Evolutionary conservation across 2,888 invertebrate genomes (phyloP).

Genomic region (Eucera pruinosa): DNA sequence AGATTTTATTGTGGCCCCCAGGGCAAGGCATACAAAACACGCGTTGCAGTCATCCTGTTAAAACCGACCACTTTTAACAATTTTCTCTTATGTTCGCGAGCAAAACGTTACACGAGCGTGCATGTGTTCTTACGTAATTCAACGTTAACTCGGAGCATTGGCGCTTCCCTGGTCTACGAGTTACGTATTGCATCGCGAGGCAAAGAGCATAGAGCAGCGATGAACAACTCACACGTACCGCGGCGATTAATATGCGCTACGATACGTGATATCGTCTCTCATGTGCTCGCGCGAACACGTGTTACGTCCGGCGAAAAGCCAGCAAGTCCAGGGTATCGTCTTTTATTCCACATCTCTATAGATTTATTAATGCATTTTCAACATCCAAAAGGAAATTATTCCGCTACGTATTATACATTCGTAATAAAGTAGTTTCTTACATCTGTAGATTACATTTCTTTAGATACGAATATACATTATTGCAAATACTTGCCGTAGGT

Average conservation of each 20-base stretch:
- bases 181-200: constrained; percentile 53
- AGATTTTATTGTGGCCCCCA: too few species aligned
- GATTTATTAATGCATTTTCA: too few species aligned
- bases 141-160: constrained; percentile 63
- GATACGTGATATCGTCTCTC: constrained; percentile 65
- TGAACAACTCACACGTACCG: constrained; percentile 74
- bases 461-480: too few species aligned
- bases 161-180: constrained; percentile 62
- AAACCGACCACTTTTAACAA: background rate
- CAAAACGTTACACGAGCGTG: background rate
- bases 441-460: too few species aligned
- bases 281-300: constrained; percentile 56
- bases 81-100: background rate
- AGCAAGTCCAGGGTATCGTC: constrained; percentile 5
- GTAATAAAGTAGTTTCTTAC: too few species aligned
- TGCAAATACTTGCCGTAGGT: too few species aligned
- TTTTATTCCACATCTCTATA: constrained; percentile 33
- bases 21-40: too few species aligned
- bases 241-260: constrained; percentile 72
- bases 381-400: too few species aligned
- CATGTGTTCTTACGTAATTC: constrained; percentile 57
- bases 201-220: constrained; percentile 45
- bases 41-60: background rate
- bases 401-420: too few species aligned
- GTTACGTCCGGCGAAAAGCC: constrained; percentile 38